These are phyloP conservation scores for Oryzias woworae DNA, from an alignment of 2,113 vertebrate genomes.

Conservation along the genomic window DNA sequence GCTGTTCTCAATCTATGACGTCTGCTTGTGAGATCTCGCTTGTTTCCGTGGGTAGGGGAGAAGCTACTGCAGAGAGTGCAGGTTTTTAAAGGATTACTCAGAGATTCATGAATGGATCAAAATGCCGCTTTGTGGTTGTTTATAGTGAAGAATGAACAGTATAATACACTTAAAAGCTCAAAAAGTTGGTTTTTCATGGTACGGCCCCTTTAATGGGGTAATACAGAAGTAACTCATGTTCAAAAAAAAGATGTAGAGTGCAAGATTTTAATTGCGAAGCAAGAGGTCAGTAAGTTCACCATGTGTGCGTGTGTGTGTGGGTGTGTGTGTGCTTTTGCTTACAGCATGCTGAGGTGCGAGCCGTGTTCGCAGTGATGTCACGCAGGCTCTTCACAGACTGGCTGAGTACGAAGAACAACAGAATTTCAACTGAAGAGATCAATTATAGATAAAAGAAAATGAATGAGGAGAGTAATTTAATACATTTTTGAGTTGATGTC, in stretches of 20 bases:
- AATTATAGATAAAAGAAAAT: slow-evolving; percentile 87
- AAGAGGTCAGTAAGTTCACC: slow-evolving; percentile 9
- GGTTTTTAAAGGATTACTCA: too few species aligned
- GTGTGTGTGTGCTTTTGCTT: slow-evolving; percentile 27
- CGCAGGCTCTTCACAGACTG: slow-evolving; percentile 69
- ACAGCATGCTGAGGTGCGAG: slow-evolving; percentile 37
- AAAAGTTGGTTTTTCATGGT: too few species aligned
- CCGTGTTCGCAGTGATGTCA: slow-evolving; percentile 74
- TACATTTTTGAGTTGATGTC: slow-evolving; percentile 85
- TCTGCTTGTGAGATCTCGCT: too few species aligned
- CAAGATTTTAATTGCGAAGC: background rate
- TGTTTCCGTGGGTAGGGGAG: too few species aligned
- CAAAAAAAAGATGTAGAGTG: background rate
- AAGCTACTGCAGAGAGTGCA: too few species aligned
- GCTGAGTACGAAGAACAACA: slow-evolving; percentile 81
- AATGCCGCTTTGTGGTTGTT: too few species aligned
- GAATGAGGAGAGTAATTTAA: slow-evolving; percentile 84
- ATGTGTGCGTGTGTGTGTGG: slow-evolving; percentile 19
- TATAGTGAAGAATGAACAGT: too few species aligned
- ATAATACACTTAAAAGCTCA: too few species aligned
- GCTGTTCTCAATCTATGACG: too few species aligned
- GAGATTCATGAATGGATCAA: too few species aligned
- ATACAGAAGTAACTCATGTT: too few species aligned
- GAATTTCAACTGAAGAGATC: slow-evolving; percentile 84
- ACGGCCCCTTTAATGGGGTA: too few species aligned